Percentiles rank a stretch among this genome's conserved stretches.
These are phyloP conservation scores for Trachelus stipa DNA, from an alignment of 2,888 invertebrate species.

Conservation along the genomic window DNA sequence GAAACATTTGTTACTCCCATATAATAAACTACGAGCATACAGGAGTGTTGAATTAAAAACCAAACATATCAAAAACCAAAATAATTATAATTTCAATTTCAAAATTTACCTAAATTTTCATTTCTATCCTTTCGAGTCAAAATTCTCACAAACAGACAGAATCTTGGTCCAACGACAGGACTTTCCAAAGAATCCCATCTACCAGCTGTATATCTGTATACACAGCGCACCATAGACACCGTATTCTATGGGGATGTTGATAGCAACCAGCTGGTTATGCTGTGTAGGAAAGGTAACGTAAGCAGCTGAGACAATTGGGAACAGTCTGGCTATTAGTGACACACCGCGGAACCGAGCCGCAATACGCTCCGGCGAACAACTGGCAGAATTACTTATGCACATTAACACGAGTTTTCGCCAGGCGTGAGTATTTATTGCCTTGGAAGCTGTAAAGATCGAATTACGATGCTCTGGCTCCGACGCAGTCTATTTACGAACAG, in stretches of 20 bases:
- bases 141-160: too few relatives aligned
- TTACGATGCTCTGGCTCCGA: conserved; percentile 33
- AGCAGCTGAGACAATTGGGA: not conserved
- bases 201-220: conserved; percentile 34
- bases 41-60: too few relatives aligned
- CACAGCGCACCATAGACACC: conserved; percentile 14
- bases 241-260: too few relatives aligned
- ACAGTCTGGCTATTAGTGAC: conserved; percentile 7
- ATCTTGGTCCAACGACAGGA: too few relatives aligned
- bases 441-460: conserved; percentile 36
- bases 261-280: too few relatives aligned
- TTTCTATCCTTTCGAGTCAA: too few relatives aligned
- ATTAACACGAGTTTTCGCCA: conserved; percentile 44
- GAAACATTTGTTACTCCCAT: too few relatives aligned
- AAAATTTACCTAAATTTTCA: too few relatives aligned
- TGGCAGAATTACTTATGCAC: conserved; percentile 46
- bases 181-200: not conserved
- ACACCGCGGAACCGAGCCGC: conserved; percentile 1
- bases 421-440: conserved; percentile 38
- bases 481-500: conserved; percentile 16
- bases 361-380: conserved; percentile 3
- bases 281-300: too few relatives aligned
- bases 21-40: too few relatives aligned
- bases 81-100: too few relatives aligned
- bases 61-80: too few relatives aligned